Evolutionary conservation across 1,140 invertebrate species (phyloP), one percentile per base, ranked within the genome.

Genomic region (Sarcophaga bullata): DNA sequence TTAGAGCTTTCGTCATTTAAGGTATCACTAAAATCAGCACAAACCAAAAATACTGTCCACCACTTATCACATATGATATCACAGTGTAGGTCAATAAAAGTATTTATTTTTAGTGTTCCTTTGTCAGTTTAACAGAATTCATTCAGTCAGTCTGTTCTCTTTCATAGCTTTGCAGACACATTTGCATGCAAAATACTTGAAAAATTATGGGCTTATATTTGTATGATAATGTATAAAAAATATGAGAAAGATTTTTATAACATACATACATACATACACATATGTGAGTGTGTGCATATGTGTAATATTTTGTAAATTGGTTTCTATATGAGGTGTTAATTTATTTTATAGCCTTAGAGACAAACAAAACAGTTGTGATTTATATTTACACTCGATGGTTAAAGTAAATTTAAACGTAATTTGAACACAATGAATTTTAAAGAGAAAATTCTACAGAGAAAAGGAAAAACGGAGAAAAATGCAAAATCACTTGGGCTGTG

Each of bases 301-400:
- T 68, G 19, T 68, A 19, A 68, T 7, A 68, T 25, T 68, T 68
- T 19, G n/a, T 25, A 68, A 19, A 68, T 68, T 19, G 19, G 62
- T n/a, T 68, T 68, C n/a, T 68, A 68, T 68, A 68, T 68, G 17
- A 68, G 62, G 62, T 68, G 62, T 25, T 68, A 68, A 68, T 9
- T 68, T 68, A 68, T 68, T 17, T 68, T 68, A 68, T 68, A 68
- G 62, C 19, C 62, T 68, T 68, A 68, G 17, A 68, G 62, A 19
- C 62, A 68, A 7, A 68, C 5, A 7, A 68, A 68, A 25, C 62
- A 25, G 17, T 68, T 68, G 62, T 68, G 62, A 68, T 19, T 68
- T 19, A 68, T 19, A 68, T 68, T 68, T 68, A 68, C 19, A 25
- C n/a, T n/a, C n/a, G 17, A 68, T 19, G 62, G 62, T 68, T 68